These are phyloP conservation scores for Lutjanus campechanus DNA, from an alignment of 2,797 vertebrate species.

Conservation along the genomic window DNA sequence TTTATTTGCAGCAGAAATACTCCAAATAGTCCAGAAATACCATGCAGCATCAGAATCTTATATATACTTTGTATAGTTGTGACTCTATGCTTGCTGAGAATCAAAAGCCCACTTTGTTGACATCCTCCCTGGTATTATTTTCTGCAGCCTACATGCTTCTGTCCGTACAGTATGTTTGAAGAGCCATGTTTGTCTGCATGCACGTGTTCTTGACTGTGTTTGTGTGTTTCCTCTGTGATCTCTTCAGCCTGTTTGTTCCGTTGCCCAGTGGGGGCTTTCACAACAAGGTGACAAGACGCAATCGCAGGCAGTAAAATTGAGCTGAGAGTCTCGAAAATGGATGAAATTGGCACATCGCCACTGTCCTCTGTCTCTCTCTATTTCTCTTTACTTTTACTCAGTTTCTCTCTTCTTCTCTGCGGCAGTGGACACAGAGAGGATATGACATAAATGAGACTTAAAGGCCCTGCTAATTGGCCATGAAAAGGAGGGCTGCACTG, in stretches of 20 bases:
- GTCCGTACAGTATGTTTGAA: neutral
- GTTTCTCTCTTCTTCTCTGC: conserved; percentile 7
- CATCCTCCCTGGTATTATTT: neutral
- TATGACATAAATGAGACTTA: conserved; percentile 39
- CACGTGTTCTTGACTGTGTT: neutral
- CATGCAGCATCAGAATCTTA: no score
- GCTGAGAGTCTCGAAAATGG: conserved; percentile 34
- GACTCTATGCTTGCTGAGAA: neutral
- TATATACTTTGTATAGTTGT: neutral
- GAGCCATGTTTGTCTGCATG: neutral
- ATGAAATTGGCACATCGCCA: conserved; percentile 16
- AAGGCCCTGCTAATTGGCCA: conserved; percentile 53
- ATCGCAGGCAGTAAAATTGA: conserved; percentile 23
- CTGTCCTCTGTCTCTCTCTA: neutral
- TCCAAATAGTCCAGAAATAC: no score
- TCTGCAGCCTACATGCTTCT: neutral
- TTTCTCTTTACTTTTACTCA: neutral
- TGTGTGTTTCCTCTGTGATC: conserved; percentile 1
- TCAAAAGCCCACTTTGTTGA: neutral
- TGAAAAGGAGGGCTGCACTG: conserved; percentile 29
- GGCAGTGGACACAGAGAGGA: conserved; percentile 28
- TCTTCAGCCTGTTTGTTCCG: conserved; percentile 22
- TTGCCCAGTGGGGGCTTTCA: conserved; percentile 27
- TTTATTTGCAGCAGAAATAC: neutral
- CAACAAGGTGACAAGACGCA: conserved; percentile 45